Evolutionary conservation across 2,888 invertebrate genomes (phyloP), one percentile per base, ranked within the genome.

Genomic region (Limnephilus rhombicus): DNA sequence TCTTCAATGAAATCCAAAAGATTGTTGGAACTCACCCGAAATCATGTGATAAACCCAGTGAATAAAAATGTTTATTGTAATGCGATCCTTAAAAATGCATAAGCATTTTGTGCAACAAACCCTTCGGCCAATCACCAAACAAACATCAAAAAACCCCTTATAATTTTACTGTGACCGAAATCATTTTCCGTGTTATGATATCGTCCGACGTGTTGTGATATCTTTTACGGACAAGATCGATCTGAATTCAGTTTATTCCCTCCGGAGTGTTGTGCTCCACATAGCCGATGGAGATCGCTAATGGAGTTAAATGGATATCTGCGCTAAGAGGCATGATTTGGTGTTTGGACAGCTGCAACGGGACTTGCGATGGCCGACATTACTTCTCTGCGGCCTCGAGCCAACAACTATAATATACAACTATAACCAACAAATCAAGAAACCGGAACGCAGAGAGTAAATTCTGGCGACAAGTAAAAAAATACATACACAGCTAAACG

Each of bases 351-450:
- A 91, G 81, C 34, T n/a, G 49, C 41, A 90, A 92, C 89, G 90
- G 91, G 92, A 90, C 82, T 68, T n/a, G 37, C 31, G 31, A n/a
- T 82, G 91, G 80, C 92, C 92, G 92, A 91, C 91, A 90, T 92
- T 89, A 34, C 88, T 68, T 11, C 41, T 37, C 29, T 80, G 83
- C 82, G 45, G 91, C 82, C 85, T 41, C 91, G 53, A 83, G 83
- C 53, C 91, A 53, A 68, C 85, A 68, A 34, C 82, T 24, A 80
- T 45, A 45, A 80, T 45, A 45, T 88, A 31, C 68, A 41, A 82
- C n/a, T 41, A 81, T 24, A 68, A 85, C 41, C 24, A 24, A 53
- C 45, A n/a, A 49, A 86, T 29, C 68, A 68, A 68, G 68, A 68
- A 68, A 68, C 68, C 68, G 68, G 68, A 86, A 41, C 86, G 29